Evolutionary conservation across 1,140 invertebrate genomes (phyloP).

Genomic region (Drosophila mauritiana): DNA sequence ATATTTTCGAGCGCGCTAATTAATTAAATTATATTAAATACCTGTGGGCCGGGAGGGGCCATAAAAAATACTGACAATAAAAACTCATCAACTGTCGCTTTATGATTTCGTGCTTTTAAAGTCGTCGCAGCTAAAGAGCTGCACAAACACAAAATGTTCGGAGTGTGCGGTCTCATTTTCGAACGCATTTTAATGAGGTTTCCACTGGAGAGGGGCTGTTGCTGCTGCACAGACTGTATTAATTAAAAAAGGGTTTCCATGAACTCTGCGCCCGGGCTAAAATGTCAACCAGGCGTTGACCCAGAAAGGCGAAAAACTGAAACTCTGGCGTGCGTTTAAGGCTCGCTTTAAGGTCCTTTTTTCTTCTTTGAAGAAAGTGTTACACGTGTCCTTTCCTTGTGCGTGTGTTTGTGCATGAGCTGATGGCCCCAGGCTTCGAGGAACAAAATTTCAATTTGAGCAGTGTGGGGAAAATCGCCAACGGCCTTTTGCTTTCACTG

Average conservation of each 20-base stretch:
- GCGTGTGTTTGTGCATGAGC: slow-evolving; percentile 24
- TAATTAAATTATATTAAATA: slow-evolving; percentile 51
- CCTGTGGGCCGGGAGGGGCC: slow-evolving; percentile 6
- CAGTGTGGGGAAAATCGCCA: slow-evolving; percentile 48
- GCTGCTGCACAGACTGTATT: slow-evolving; percentile 56
- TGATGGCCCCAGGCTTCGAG: slow-evolving; percentile 46
- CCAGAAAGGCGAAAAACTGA: slow-evolving; percentile 45
- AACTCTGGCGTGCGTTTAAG: slow-evolving; percentile 51
- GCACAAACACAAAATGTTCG: slow-evolving; percentile 32
- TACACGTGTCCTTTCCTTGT: slow-evolving; percentile 62
- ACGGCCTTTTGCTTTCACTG: slow-evolving; percentile 8
- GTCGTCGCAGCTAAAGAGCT: slow-evolving; percentile 16
- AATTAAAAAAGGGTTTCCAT: slow-evolving; percentile 77
- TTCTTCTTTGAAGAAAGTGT: slow-evolving; percentile 35
- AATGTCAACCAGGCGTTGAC: slow-evolving; percentile 70
- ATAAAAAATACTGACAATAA: slow-evolving; percentile 20
- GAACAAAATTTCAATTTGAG: slow-evolving; percentile 69
- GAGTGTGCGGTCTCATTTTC: slow-evolving; percentile 43
- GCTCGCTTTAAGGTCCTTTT: slow-evolving; percentile 54
- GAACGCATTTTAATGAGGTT: slow-evolving; percentile 77
- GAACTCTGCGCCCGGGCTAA: slow-evolving; percentile 41
- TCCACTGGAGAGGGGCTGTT: slow-evolving; percentile 20
- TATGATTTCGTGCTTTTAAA: slow-evolving; percentile 62
- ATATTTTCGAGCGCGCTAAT: slow-evolving; percentile 34
- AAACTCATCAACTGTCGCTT: slow-evolving; percentile 68